Conservation (phyloP, 2,113 vertebrate genomes). For the Dunckerocampus dactyliophorus region DNA sequence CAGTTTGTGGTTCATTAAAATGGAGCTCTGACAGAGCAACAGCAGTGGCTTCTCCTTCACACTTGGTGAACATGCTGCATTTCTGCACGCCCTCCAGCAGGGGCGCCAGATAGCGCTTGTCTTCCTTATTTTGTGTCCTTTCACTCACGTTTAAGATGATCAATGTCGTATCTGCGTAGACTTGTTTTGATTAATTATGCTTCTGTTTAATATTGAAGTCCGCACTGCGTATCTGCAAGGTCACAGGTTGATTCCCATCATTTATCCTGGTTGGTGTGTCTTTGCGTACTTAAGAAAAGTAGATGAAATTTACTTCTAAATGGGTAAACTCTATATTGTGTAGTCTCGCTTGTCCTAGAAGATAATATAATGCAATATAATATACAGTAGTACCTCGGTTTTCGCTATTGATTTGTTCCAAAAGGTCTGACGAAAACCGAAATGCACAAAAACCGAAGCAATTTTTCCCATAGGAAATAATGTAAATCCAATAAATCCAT, state of each 20-base stretch:
- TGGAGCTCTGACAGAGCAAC: no score
- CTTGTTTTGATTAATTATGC: conserved; percentile 12
- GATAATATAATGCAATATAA: no score
- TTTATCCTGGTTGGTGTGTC: conserved; percentile 27
- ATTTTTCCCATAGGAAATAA: no score
- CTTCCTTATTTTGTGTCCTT: conserved; percentile 31
- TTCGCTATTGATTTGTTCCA: no score
- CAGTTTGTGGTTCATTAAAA: conserved; percentile 34
- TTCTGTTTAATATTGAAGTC: conserved; percentile 14
- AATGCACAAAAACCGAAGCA: no score
- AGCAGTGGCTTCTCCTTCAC: conserved; percentile 17
- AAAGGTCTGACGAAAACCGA: no score
- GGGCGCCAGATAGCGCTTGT: conserved; percentile 38
- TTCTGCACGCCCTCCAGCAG: conserved; percentile 13
- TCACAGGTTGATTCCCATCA: conserved; percentile 24
- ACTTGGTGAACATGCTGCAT: conserved; percentile 24
- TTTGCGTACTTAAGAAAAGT: neutral
- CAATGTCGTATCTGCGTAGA: neutral
- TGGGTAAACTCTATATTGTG: neutral
- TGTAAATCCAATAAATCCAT: no score
- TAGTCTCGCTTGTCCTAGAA: no score
- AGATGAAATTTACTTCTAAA: neutral
- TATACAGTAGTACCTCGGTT: no score
- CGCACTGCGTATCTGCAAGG: conserved; percentile 14
- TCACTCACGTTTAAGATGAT: conserved; percentile 25